Evolutionary conservation across 2,888 invertebrate species (phyloP), one percentile per base, ranked within the genome.

Genomic region (Xylophagus ater): DNA sequence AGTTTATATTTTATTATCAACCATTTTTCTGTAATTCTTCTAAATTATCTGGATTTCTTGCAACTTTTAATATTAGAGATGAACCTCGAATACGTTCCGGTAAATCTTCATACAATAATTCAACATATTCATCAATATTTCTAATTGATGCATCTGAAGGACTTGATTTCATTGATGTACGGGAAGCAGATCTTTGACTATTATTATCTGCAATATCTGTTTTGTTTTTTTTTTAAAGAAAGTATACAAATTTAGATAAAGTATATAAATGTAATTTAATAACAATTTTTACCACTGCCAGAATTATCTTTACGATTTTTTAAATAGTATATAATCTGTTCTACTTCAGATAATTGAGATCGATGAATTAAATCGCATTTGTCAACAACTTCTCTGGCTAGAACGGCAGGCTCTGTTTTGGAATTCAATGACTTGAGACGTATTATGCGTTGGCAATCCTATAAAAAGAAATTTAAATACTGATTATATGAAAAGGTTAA

Each of bases 91-190:
- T 82, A 70, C 96, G 93, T 56, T 93, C 93, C 20, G 80, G 73
- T 57, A 86, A 77, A 49, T 94, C 94, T 66, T 98, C 97, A 65
- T 98, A 98, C 14, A 98, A 70, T 47, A 96, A 67, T 65, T 97
- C 97, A 38, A 97, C 84, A 66, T 98, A 98, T 53, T 83, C 85
- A 59, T 96, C 89, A 46, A 96, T 74, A 59, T 81, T 80, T 58
- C 84, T 83, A 48, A 94, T 80, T 46, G 84, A 70, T 30, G 74
- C 73, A 59, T 82, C 79, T 15, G 70, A 66, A 42, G 70, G 66
- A 50, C 69, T 69, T 64, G 70, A 70, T 23, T 48, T 48, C 12
- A 47, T 41, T 1, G 47, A 40, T 8, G 56, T 40, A 44, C 50
- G 34, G 41, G 49, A 41, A 20, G 56, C 50, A 15, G 59, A 54